Evolutionary conservation across 1,140 invertebrate genomes (phyloP).

Genomic region (Lasioglossum albipes): DNA sequence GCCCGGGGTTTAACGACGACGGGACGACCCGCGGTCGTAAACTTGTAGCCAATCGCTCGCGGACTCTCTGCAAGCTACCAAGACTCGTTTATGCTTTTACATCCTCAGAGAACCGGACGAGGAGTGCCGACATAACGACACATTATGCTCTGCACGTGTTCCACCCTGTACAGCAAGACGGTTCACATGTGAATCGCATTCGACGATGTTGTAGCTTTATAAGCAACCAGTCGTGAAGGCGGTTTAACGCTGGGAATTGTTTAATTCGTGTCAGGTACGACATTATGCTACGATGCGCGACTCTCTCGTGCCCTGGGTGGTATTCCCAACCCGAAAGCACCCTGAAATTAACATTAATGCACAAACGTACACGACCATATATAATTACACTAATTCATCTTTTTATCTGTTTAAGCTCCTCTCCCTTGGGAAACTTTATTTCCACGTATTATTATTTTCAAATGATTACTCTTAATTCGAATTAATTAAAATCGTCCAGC

Average conservation of each 20-base stretch:
- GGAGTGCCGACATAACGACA: conserved; percentile 47
- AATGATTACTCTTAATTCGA: too few relatives aligned
- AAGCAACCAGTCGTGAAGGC: conserved; percentile 11
- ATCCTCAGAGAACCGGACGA: conserved; percentile 44
- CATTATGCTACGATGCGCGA: too few relatives aligned
- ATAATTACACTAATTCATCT: too few relatives aligned
- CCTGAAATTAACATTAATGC: too few relatives aligned
- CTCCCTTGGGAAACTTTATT: too few relatives aligned
- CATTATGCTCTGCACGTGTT: conserved; percentile 48
- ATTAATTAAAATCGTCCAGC: too few relatives aligned
- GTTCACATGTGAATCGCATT: conserved; percentile 43
- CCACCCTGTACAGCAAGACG: conserved; percentile 15
- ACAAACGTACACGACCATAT: too few relatives aligned
- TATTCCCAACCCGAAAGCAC: too few relatives aligned
- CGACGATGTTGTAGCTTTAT: conserved; percentile 18
- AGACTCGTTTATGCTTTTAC: conserved; percentile 37
- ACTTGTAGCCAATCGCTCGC: conserved; percentile 35
- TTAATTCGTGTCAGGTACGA: conserved; percentile 23
- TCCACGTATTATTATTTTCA: too few relatives aligned
- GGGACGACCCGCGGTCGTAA: conserved; percentile 20
- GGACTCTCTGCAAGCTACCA: conserved; percentile 18
- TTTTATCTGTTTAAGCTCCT: too few relatives aligned
- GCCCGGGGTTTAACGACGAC: conserved; percentile 20
- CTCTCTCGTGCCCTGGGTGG: neutral
- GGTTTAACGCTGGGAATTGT: conserved; percentile 19